Evolutionary conservation across 2,888 invertebrate species (phyloP), one percentile per base, ranked within the genome.

Genomic region (Tetragnatha montana): DNA sequence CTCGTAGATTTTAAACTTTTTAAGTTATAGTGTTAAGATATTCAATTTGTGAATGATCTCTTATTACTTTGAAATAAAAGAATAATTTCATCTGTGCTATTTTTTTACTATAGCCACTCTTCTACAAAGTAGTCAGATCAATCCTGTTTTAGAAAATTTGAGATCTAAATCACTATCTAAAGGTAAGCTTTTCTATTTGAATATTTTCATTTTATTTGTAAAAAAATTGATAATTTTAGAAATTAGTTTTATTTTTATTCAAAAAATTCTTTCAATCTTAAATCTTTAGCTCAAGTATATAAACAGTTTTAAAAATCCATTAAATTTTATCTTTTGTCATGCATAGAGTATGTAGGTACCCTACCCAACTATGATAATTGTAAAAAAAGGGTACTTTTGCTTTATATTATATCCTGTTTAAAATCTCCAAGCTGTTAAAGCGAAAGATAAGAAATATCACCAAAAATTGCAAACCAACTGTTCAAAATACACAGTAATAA

Each of bases 61-160:
- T 35, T 35, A 35, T 35, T 35, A 1, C 1, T 35, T 35, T 35
- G 35, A 35, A 35, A 35, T 35, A 35, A 35, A 35, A 35, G 4
- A 35, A 35, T 35, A 35, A 35, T 4, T 35, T 35, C 4, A 35
- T 10, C 17, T 71, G 19, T 47, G 35, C 47, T 84, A n/a, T 84
- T n/a, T 89, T 89, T 74, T n/a, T n/a, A n/a, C n/a, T n/a, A n/a
- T 79, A 89, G 88, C 83, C 10, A 80, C 84, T 19, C 49, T 89
- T 49, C 74, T 89, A 35, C 88, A 84, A 81, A 81, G 68, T 81
- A 81, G 74, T 81, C 81, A 81, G 50, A 81, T 81, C 4, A 87
- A 87, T 81, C 88, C 84, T 84, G 80, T 75, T 19, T 84, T 89
- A 70, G 88, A 81, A 75, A 89, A 89, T 14, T 69, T 84, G 4